Conservation (phyloP, 1,140 invertebrate genomes). For the Mylabris phalerata region DNA sequence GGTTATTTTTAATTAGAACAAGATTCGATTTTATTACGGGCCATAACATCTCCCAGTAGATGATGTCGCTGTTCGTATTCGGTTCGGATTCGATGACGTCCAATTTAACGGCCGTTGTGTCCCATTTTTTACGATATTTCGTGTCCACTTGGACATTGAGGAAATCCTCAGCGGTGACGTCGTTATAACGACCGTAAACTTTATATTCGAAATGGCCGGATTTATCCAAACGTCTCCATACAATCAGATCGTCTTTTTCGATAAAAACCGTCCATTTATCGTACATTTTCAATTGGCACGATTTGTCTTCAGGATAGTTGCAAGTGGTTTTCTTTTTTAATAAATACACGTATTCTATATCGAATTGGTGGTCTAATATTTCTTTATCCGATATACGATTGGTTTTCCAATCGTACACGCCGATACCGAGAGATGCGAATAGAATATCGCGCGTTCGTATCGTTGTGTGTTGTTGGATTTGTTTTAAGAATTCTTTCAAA, state of each 20-base stretch:
- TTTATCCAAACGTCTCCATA: slow-evolving; percentile 69
- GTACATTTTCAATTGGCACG: slow-evolving; percentile 25
- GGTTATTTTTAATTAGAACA: background rate
- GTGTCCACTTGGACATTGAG: slow-evolving; percentile 74
- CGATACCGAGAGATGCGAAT: slow-evolving; percentile 40
- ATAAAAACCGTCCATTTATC: slow-evolving; percentile 72
- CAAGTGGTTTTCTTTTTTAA: slow-evolving; percentile 51
- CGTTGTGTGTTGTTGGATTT: slow-evolving; percentile 43
- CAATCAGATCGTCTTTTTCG: slow-evolving; percentile 68
- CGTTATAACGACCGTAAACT: slow-evolving; percentile 75
- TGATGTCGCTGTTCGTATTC: slow-evolving; percentile 57
- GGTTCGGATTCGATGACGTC: slow-evolving; percentile 59
- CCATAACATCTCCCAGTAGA: slow-evolving; percentile 86
- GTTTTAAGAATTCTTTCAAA: slow-evolving; percentile 48
- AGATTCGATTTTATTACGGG: slow-evolving; percentile 51
- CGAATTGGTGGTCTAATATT: slow-evolving; percentile 45
- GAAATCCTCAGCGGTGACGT: slow-evolving; percentile 72
- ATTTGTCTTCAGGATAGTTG: slow-evolving; percentile 18
- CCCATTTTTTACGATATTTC: slow-evolving; percentile 72
- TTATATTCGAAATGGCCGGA: slow-evolving; percentile 73
- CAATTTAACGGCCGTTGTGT: slow-evolving; percentile 65
- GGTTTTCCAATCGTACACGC: slow-evolving; percentile 50
- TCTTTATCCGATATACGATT: slow-evolving; percentile 49
- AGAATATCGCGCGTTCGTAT: slow-evolving; percentile 44
- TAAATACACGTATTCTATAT: slow-evolving; percentile 47